Base-by-base conservation (phyloP, 2,113 vertebrate genomes). In the Craseonycteris thonglongyai region DNA sequence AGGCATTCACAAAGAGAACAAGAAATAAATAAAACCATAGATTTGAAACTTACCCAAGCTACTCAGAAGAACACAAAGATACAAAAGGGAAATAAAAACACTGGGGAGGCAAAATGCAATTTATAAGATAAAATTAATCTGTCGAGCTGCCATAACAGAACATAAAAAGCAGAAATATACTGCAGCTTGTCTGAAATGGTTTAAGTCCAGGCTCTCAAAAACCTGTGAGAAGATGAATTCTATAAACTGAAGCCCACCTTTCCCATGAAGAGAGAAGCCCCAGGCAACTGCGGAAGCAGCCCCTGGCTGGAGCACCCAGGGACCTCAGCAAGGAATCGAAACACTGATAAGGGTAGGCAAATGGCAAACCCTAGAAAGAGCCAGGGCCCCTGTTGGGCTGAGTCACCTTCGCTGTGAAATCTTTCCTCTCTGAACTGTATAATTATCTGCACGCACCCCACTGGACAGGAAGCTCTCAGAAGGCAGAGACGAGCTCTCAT, bases 61-160 rank as follows among this genome's bases (percentile, higher is more conserved):
- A 93, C 58, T 89, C 56, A 82, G 58, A 96, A 94, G 59, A 94
- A 96, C 71, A 94, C 94, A 89, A 90, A 96, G 91, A 49, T 40
- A 91, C 93, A 71, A 91, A 18, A 26, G 51, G 65, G 85, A 91
- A 95, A 78, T 91, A 79, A 95, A 95, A 96, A 90, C 96, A 58
- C 75, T 84, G 61, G 96, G 97, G 96, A 91, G 94, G 94, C 93
- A 94, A 96, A 96, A 97, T 90, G 94, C 66, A 97, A 94, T 80
- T 28, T 96, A 90, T 93, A 97, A 98, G 59, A 93, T 92, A 97
- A 97, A 97, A 97, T 94, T 72, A 97, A 96, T 88, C 80, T 90
- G 92, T 97, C 71, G 54, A 97, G 69, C 71, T 97, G 83, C 85
- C 96, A 90, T 42, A 93, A 95, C 93, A 96, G 90, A 86, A 94